Evolutionary conservation across 37 sponge, comb jelly and placozoan genomes (phyloP), one percentile per base, ranked within the genome.

Genomic region (Ianthella basta): DNA sequence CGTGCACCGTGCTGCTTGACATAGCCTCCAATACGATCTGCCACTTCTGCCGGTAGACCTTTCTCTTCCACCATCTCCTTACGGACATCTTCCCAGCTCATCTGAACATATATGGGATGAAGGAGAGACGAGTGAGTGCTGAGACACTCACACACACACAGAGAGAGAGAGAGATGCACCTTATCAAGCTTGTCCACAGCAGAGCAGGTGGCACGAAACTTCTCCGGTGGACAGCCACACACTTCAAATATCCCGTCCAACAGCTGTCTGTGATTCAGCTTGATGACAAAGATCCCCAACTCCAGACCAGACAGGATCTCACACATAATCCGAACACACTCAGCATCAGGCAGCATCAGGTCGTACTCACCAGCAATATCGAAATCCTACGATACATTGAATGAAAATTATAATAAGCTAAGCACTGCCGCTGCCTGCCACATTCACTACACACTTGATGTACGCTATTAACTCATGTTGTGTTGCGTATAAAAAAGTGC

Each of bases 331-430:
- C 86, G 84, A 13, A 99, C 72, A 84, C 97, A 97, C 85, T 99
- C 99, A 16, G 97, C 87, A 89, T 99, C 99, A 32, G 99, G 89
- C 15, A 99, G 83, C 94, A 97, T 95, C 4, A 79, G 86, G 55
- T 99, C 99, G 84, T 95, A 99, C 55, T 94, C 97, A 6, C 99
- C 99, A 74, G 99, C 97, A 77, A 99, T 95, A 67, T 99, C 99
- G 70, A 97, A 95, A 85, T 99, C 99, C 95, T 95, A 55, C 0
- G 4, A 15, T 27, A 63, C 36, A 19, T n/a, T n/a, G 16, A 78
- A 19, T 3, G 24, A 78, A 29, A 4, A 80, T n/a, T 15, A 64
- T 64, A 30, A 21, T 10, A 50, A 78, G 1, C 1, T 54, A 78
- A 1, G 8, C 14, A 64, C 66, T 29, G 53, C 39, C 14, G 38